Conservation (phyloP, 2,888 invertebrate species). For the Athalia circularis region DNA sequence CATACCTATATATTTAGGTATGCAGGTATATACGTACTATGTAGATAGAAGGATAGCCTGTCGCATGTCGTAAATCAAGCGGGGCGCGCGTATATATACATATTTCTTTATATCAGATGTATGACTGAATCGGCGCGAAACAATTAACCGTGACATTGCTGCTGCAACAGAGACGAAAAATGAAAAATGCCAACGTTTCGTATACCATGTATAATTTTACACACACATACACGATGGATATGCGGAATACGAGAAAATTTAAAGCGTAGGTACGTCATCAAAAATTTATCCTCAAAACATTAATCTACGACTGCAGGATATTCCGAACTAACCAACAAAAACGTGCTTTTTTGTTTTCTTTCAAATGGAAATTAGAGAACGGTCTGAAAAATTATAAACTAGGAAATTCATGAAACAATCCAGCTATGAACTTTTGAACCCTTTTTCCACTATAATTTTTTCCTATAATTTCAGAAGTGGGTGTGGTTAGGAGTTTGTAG, state of each 20-base stretch:
- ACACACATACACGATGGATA: not conserved
- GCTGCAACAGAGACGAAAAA: not conserved
- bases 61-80: slow-evolving; percentile 24
- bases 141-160: not conserved
- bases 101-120: not conserved
- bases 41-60: no score
- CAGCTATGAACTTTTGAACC: no score
- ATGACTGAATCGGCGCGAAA: slow-evolving; percentile 17
- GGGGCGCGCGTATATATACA: not conserved
- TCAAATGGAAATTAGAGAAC: no score
- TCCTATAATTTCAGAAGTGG: no score
- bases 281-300: not conserved
- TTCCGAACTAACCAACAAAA: no score
- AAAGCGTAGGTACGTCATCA: not conserved
- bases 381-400: no score
- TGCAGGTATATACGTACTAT: no score
- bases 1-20: no score
- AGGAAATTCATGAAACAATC: no score
- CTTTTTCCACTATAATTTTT: no score
- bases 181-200: not conserved
- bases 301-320: not conserved
- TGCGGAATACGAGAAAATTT: not conserved
- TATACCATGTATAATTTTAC: not conserved
- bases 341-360: no score
- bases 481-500: no score